phyloP scores from a whole-genome alignment of 2,888 invertebrate genomes.

The Tenthredo mesomela region DNA sequence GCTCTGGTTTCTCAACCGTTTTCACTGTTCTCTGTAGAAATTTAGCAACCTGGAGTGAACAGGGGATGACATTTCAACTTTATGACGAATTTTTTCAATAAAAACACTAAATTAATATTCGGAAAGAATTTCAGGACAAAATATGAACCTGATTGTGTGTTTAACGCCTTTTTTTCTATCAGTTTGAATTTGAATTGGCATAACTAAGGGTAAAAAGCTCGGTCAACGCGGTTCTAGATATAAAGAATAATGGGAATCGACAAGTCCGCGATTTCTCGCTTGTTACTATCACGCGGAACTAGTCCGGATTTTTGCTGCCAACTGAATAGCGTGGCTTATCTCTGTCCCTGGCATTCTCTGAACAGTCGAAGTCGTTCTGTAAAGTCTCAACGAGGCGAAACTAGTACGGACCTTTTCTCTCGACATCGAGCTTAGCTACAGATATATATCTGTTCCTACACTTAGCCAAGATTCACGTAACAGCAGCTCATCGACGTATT shows the following conservation, averaged over 20 bases:
- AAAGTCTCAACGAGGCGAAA: slow-evolving; percentile 41
- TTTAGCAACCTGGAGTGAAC: neutral
- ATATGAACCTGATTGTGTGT: neutral
- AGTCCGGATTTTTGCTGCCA: slow-evolving; percentile 31
- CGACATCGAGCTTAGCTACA: neutral
- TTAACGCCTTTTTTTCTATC: neutral
- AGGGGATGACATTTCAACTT: neutral
- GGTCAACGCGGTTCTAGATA: neutral
- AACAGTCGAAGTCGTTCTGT: slow-evolving; percentile 26
- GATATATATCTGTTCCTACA: neutral
- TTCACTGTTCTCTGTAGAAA: neutral
- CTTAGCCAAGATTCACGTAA: neutral
- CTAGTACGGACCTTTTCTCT: slow-evolving; percentile 9
- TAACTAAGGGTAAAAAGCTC: neutral
- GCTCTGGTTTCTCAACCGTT: neutral
- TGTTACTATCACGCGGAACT: neutral
- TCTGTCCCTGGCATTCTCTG: slow-evolving; percentile 24
- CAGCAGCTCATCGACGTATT: neutral
- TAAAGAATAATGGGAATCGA: neutral
- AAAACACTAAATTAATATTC: too few species aligned
- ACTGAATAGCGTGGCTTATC: slow-evolving; percentile 41
- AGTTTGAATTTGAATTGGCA: neutral
- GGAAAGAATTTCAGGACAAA: neutral
- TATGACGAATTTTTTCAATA: neutral
- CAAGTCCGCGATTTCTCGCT: neutral